Evolutionary conservation across 2,113 vertebrate species (phyloP), one percentile per base, ranked within the genome.

Genomic region (Tor tambroides): DNA sequence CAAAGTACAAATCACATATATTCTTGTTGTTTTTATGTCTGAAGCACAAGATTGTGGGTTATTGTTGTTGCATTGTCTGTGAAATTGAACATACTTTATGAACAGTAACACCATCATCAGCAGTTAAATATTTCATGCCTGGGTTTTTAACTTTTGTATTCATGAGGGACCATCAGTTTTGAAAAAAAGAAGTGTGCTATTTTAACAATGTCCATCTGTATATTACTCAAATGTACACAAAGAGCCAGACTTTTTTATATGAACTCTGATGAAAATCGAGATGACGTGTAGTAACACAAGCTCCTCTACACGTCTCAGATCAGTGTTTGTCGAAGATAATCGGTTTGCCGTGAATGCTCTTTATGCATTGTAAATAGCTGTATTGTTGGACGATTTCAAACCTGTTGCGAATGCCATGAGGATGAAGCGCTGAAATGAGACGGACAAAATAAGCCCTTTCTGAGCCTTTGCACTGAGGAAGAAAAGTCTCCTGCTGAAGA

Each of bases 321-420:
- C 23, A 56, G 35, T 26, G n/a, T 80, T 67, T 80, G 75, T 61
- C n/a, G 1, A 2, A 19, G 63, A 85, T 78, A 80, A 76, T 69
- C 54, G 32, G 41, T 83, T 83, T 21, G 63, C 85, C 71, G 23
- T 67, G 75, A 80, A 86, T 46, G 30, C 82, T 80, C 43, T 61
- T 41, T 87, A 79, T 54, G 65, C 17, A 83, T 84, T 92, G 93
- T 94, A 92, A 88, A 94, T 93, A 93, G 92, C 91, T 85, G 88
- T 91, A 89, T 91, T 92, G 89, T 91, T 90, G 43, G 89, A 88
- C 88, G 91, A 89, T 91, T 87, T 91, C 88, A 87, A 90, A 92
- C 86, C 88, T 91, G 87, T 88, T 88, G 87, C 79, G 81, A 89
- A 89, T 86, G 82, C 89, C 92, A 88, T 76, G 80, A 56, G 84